Evolutionary conservation across 2,113 vertebrate genomes (phyloP).

Genomic region (Strix uralensis): DNA sequence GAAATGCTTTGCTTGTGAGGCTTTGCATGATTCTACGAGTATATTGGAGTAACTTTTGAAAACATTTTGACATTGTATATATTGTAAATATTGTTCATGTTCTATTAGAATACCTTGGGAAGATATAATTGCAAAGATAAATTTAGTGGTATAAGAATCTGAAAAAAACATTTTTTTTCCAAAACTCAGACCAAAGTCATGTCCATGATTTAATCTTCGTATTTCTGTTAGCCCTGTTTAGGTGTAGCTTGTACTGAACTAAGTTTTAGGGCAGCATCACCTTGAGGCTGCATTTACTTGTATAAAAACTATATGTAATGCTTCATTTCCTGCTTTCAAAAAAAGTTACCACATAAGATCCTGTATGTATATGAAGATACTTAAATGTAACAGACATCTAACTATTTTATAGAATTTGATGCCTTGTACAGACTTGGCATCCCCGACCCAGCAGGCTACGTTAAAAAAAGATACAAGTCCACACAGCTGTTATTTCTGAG

Average conservation of each 20-base stretch:
- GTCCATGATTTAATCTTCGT: neutral
- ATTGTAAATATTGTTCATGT: neutral
- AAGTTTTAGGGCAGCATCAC: neutral
- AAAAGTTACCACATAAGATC: neutral
- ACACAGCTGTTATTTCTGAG: conserved; percentile 84
- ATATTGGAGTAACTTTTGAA: neutral
- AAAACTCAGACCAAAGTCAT: neutral
- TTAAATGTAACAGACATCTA: neutral
- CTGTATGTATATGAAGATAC: neutral
- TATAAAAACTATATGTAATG: neutral
- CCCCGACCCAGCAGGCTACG: conserved; percentile 87
- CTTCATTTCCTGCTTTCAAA: neutral
- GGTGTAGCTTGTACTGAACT: neutral
- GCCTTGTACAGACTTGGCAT: conserved; percentile 89
- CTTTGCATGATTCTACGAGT: neutral
- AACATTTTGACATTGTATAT: neutral
- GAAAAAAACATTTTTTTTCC: neutral
- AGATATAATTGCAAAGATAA: neutral
- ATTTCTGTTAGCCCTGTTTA: neutral
- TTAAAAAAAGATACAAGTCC: conserved; percentile 91
- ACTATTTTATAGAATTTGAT: conserved; percentile 86
- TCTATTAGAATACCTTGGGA: neutral
- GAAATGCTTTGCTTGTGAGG: neutral
- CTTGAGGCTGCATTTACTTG: neutral
- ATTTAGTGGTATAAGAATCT: neutral